Evolutionary conservation across 2,797 vertebrate species (phyloP).

Genomic region (Neostethus bicornis): DNA sequence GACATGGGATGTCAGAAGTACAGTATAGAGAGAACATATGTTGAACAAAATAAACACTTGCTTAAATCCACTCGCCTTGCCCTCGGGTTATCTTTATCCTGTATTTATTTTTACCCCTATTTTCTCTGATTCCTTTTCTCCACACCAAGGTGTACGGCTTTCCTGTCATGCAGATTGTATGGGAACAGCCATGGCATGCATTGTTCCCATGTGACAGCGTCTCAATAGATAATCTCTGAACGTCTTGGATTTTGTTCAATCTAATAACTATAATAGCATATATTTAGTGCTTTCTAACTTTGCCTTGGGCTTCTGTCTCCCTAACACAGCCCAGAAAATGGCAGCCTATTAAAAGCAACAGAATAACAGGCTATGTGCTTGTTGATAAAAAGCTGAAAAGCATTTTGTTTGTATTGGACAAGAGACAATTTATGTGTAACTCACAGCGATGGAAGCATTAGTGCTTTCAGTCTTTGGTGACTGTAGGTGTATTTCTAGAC

Average conservation of each 20-base stretch:
- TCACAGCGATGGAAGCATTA: slow-evolving; percentile 42
- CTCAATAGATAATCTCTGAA: slow-evolving; percentile 79
- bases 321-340: slow-evolving; percentile 68
- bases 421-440: slow-evolving; percentile 64
- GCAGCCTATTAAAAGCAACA: slow-evolving; percentile 70
- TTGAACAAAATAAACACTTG: slow-evolving; percentile 57
- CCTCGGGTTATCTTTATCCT: slow-evolving; percentile 72
- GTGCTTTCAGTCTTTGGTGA: slow-evolving; percentile 28
- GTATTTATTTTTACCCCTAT: slow-evolving; percentile 72
- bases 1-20: slow-evolving; percentile 56
- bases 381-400: slow-evolving; percentile 70
- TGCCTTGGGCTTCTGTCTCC: slow-evolving; percentile 78
- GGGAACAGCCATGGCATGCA: slow-evolving; percentile 59
- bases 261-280: slow-evolving; percentile 77
- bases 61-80: slow-evolving; percentile 66
- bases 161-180: slow-evolving; percentile 65
- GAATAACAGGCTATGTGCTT: slow-evolving; percentile 52
- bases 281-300: slow-evolving; percentile 81
- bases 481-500: slow-evolving; percentile 37
- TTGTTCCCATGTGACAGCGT: slow-evolving; percentile 76
- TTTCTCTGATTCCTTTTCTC: slow-evolving; percentile 53
- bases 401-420: slow-evolving; percentile 72
- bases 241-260: slow-evolving; percentile 79
- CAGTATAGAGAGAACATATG: slow-evolving; percentile 49
- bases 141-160: slow-evolving; percentile 65